Base-by-base conservation (phyloP, 2,888 invertebrate species). In the Drosophila prostipennis region DNA sequence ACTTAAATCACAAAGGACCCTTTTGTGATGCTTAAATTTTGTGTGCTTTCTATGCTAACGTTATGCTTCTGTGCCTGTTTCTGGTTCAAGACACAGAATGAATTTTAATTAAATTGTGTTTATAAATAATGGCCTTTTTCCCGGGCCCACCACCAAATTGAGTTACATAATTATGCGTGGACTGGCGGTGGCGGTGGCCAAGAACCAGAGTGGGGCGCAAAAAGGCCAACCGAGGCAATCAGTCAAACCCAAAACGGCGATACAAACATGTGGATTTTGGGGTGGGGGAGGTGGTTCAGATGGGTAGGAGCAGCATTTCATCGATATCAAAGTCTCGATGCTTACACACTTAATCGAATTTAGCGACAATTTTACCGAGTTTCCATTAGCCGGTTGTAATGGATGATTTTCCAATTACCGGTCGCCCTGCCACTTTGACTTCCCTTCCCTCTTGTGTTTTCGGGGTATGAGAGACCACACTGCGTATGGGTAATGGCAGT, bases 391-490 rank as follows among this genome's bases (percentile, higher is more conserved):
- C 72, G 78, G 68, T 81, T 69, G 79, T 84, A 84, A 87, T 87
- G 85, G 79, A 78, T 80, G 85, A 87, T 84, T 84, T 87, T 87
- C 87, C 84, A 87, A 84, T 84, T 84, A 87, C 83, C 83, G 83
- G 85, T 60, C 36, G 55, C 68, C 51, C 68, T 29, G 26, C 26
- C 68, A 10, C 60, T 13, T 34, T 53, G 64, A 26, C 45, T 13
- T 69, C 55, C 37, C 61, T 19, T 19, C 2, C 19, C 19, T 34
- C 19, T 13, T 13, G 58, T 39, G 34, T 40, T 57, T 13, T 14
- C 26, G 26, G 26, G 26, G 26, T 26, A 26, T 6, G 5, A 5
- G 32, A 46, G 52, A 32, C 59, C 51, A 58, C 68, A 26, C 45
- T 54, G 69, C 86, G 81, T 78, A 75, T 82, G 72, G 69, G 80